Evolutionary conservation across 2,113 vertebrate genomes (phyloP).

Genomic region (Sialia sialis): DNA sequence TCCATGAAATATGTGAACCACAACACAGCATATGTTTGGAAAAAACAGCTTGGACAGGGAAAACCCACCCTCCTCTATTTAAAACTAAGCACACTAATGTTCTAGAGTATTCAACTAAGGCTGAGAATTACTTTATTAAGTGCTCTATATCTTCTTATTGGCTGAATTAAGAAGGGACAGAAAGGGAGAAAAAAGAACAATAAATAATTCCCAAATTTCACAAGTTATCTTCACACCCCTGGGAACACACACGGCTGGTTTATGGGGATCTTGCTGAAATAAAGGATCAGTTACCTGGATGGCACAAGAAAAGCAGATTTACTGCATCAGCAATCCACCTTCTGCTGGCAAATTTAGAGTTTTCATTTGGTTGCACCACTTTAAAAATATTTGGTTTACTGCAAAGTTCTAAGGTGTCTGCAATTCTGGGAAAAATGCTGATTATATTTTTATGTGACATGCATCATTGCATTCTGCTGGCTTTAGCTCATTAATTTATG

Average conservation of each 20-base stretch:
- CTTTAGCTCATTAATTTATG: background rate
- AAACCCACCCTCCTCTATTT: background rate
- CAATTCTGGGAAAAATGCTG: background rate
- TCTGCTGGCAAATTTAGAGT: background rate
- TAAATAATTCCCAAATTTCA: background rate
- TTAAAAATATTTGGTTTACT: background rate
- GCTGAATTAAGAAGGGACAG: background rate
- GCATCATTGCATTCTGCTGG: background rate
- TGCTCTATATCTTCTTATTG: background rate
- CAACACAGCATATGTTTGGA: background rate
- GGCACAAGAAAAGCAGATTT: background rate
- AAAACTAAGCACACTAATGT: background rate
- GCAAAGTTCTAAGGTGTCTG: background rate
- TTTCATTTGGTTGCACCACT: background rate
- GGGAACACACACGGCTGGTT: background rate
- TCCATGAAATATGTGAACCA: background rate
- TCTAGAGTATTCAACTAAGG: background rate
- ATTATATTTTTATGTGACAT: background rate
- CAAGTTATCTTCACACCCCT: background rate
- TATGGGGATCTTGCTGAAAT: background rate
- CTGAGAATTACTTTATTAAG: background rate
- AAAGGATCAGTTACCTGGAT: background rate
- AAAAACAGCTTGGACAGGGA: background rate
- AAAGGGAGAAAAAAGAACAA: background rate
- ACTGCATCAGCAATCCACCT: background rate